Conservation (phyloP, 2,888 invertebrate genomes). For the Agrotis exclamationis region DNA sequence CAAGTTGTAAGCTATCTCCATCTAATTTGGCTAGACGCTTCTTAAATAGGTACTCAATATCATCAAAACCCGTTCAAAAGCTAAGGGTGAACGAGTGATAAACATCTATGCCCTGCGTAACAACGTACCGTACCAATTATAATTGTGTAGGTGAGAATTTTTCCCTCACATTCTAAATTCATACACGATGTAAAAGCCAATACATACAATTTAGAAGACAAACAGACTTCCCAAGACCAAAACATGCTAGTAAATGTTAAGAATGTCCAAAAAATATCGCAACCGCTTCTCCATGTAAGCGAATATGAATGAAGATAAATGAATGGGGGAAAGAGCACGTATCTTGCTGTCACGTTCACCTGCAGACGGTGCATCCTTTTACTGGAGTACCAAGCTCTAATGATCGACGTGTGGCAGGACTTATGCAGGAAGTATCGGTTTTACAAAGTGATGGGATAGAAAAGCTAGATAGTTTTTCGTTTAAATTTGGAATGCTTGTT, state of each 20-base stretch:
- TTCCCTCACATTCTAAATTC: no score
- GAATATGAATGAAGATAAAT: constrained; percentile 52
- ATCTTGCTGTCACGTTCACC: constrained; percentile 40
- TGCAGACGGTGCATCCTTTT: constrained; percentile 30
- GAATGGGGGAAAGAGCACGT: constrained; percentile 34
- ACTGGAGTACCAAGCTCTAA: constrained; percentile 33
- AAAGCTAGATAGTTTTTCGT: background rate
- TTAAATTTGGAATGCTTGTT: background rate
- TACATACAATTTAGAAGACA: background rate
- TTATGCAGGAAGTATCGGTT: background rate
- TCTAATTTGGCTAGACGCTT: no score
- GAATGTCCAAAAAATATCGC: constrained; percentile 4
- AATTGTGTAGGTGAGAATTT: no score
- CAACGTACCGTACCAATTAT: no score
- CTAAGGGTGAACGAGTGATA: no score
- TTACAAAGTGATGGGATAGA: background rate
- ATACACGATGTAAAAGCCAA: no score
- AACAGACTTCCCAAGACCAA: background rate
- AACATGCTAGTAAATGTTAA: background rate
- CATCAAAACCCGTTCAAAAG: no score
- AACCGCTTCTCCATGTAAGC: constrained; percentile 16
- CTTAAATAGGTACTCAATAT: no score
- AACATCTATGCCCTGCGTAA: no score
- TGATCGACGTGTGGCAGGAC: constrained; percentile 24
- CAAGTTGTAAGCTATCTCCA: no score